Evolutionary conservation across 2,888 invertebrate species (phyloP).

Genomic region (Pogonocherus hispidulus): DNA sequence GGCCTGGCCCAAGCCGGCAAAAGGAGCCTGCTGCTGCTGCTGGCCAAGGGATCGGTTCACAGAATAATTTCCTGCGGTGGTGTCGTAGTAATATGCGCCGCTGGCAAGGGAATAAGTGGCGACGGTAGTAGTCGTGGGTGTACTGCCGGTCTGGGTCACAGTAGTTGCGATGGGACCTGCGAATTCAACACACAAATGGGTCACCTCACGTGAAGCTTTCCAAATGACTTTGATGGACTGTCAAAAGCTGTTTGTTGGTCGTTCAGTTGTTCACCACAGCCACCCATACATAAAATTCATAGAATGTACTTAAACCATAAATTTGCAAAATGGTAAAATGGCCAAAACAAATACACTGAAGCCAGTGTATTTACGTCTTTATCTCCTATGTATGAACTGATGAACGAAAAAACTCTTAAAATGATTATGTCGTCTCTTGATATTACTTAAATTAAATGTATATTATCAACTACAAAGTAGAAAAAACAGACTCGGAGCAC

Average conservation of each 20-base stretch:
- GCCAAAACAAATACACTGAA: too few relatives aligned
- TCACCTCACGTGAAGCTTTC: neutral
- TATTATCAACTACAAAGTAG: too few relatives aligned
- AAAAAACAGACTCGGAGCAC: too few relatives aligned
- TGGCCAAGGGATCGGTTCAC: conserved; percentile 60
- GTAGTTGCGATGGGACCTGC: conserved; percentile 56
- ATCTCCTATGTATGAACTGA: too few relatives aligned
- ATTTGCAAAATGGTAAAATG: too few relatives aligned
- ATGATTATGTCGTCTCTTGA: too few relatives aligned
- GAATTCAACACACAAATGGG: conserved; percentile 18
- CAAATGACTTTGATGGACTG: neutral
- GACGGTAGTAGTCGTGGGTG: conserved; percentile 60
- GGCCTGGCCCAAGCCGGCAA: conserved; percentile 60
- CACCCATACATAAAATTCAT: too few relatives aligned
- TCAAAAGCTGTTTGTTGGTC: neutral
- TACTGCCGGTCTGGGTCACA: conserved; percentile 55
- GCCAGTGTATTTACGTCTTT: too few relatives aligned
- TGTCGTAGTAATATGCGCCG: conserved; percentile 65
- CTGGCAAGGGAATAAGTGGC: conserved; percentile 63
- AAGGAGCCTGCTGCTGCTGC: conserved; percentile 56
- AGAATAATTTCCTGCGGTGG: conserved; percentile 60
- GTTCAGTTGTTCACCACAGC: neutral
- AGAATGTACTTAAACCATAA: too few relatives aligned
- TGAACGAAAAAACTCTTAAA: too few relatives aligned
- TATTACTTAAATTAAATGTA: too few relatives aligned